A percentile compares a stretch with the other conserved stretches of the same genome.
phyloP scores from a whole-genome alignment of 2,113 vertebrate genomes.

The Bos indicus region DNA sequence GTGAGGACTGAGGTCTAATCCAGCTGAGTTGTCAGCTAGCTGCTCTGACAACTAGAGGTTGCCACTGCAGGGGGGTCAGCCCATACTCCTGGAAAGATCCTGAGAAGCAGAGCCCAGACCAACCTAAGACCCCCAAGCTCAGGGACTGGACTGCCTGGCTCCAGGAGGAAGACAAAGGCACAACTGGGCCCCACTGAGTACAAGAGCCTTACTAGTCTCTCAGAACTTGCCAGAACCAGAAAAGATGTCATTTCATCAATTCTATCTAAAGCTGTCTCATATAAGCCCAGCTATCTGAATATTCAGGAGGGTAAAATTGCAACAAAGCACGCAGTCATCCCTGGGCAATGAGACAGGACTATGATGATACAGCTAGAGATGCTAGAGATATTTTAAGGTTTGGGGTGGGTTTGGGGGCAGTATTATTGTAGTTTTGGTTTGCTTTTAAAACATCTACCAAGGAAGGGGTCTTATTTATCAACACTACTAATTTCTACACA shows the following conservation, averaged over 20 bases:
- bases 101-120: not conserved
- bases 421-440: not conserved
- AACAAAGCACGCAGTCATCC: not conserved
- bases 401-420: not conserved
- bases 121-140: not conserved
- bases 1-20: not conserved
- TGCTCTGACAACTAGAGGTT: not conserved
- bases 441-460: not conserved
- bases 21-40: too few relatives aligned
- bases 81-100: not conserved
- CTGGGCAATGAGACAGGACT: not conserved
- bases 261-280: not conserved
- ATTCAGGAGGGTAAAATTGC: not conserved
- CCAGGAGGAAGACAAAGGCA: not conserved
- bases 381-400: not conserved
- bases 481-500: not conserved
- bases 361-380: not conserved
- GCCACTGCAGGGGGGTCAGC: too few relatives aligned
- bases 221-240: not conserved
- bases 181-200: too few relatives aligned
- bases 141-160: not conserved
- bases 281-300: not conserved
- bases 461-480: not conserved
- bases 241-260: not conserved
- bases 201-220: not conserved